Evolutionary conservation across 1,140 invertebrate genomes (phyloP), one percentile per base, ranked within the genome.

Genomic region (Colletes gigas): DNA sequence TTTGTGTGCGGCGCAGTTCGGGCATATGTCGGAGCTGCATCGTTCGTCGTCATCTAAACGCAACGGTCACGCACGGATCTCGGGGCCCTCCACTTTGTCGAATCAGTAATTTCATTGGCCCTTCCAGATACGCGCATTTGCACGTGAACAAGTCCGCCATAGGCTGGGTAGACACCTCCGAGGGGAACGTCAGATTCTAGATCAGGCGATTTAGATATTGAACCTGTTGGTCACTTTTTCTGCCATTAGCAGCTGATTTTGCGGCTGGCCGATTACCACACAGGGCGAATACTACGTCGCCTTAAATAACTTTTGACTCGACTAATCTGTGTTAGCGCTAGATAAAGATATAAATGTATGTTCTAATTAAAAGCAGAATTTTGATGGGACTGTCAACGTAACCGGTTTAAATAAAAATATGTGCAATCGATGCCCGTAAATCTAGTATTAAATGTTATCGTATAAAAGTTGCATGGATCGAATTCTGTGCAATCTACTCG

Each of bases 21-120:
- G 60, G 72, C 85, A 82, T 77, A 70, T 83, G 78, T 73, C 69
- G 65, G 65, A 67, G 15, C 67, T 67, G 76, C 82, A 65, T 66
- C 41, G 80, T 72, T 55, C 59, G 44, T 82, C 57, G 57, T 59
- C 76, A 55, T 67, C 78, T 86, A 89, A 89, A 89, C 78, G 83
- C 78, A 60, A 62, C 55, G 79, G 84, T 89, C 88, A 89, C 88
- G 88, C 86, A 86, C 81, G 68, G 68, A 57, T 57, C 57, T 59
- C 17, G 57, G 9, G 70, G 14, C 17, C 59, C 17, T 60, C 17
- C 39, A 7, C 12, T 67, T 59, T 41, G 62, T 47, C 52, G n/a
- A 65, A 65, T 73, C 41, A 10, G 12, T 73, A 47, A 12, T 57
- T 41, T 57, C 17, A 73, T 66, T 73, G 52, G 60, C 44, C 19